Evolutionary conservation across 2,888 invertebrate species (phyloP), one percentile per base, ranked within the genome.

Genomic region (Drosophila rubida): DNA sequence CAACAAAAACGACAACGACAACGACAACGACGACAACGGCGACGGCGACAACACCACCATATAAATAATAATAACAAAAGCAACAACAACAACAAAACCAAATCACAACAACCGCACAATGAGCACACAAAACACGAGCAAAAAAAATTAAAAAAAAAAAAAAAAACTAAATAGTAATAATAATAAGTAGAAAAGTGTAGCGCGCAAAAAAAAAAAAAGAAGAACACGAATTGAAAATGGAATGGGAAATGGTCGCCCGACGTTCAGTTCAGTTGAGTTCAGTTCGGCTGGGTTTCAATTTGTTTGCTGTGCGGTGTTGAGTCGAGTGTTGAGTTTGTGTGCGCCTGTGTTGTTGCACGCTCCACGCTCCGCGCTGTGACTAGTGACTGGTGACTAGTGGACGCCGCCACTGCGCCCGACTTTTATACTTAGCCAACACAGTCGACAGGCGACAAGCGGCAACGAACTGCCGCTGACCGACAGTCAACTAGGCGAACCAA

Each of bases 371-470:
- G 55, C 62, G 45, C 69, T 63, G 30, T 46, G 61, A 59, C 57
- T 55, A 51, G 62, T 62, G 77, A 77, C 75, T 74, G 63, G 67
- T 63, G 69, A 78, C 71, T 78, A 78, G 69, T 63, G 68, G 85
- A 55, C 64, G 65, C 39, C 72, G 66, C 42, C 71, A 66, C 50
- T 75, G 86, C 74, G 74, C 49, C 66, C 72, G 75, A 85, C 84
- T 87, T 87, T 82, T 84, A 84, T 84, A 32, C 32, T 32, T 9
- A 87, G 87, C 82, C 78, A 78, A 87, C 70, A 84, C 71, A 78
- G 73, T 63, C 75, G 39, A 22, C 42, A 44, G 42, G 22, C 42
- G 23, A 14, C 25, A 16, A 39, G 51, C 51, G 39, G 51, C 39
- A 39, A 51, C 51, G 51, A 51, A 39, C 50, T 39, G 51, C 11